A percentile compares a stretch with the other conserved stretches of the same genome.
Conservation (phyloP, 2,888 invertebrate species). For the Himalopsyche kuldschensis region DNA sequence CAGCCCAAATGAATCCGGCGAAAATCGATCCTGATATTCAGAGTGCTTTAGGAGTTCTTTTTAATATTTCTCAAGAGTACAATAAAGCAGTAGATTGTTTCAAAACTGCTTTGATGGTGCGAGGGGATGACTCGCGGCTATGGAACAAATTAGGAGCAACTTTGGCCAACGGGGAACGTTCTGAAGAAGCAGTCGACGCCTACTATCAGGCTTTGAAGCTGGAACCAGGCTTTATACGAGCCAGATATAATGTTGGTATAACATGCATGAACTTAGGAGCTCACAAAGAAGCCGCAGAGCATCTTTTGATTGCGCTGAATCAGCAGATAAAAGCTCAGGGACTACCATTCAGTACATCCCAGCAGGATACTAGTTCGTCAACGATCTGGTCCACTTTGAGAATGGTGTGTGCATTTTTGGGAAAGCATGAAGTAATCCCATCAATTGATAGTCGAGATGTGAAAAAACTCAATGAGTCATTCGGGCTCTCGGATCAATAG, state of each 20-base stretch:
- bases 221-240: constrained; percentile 94
- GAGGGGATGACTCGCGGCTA: constrained; percentile 80
- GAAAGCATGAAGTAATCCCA: constrained; percentile 65
- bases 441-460: constrained; percentile 66
- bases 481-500: constrained; percentile 42
- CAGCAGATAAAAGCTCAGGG: constrained; percentile 73
- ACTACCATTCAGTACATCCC: constrained; percentile 46
- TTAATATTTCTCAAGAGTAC: constrained; percentile 91
- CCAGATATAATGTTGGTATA: constrained; percentile 96
- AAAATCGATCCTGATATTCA: constrained; percentile 88
- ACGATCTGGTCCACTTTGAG: constrained; percentile 93
- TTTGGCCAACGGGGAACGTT: constrained; percentile 90
- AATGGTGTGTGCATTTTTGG: constrained; percentile 84
- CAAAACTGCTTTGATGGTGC: constrained; percentile 81
- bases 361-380: constrained; percentile 71
- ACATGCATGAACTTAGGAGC: constrained; percentile 95
- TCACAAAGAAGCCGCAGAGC: constrained; percentile 93
- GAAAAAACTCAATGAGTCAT: constrained; percentile 61
- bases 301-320: constrained; percentile 89
- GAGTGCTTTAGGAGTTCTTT: constrained; percentile 91
- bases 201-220: constrained; percentile 89
- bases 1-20: constrained; percentile 75
- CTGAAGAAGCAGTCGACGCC: constrained; percentile 95
- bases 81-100: constrained; percentile 98
- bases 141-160: constrained; percentile 99